Conservation (phyloP, 2,113 vertebrate species). For the Tricholaema leucomelas region DNA sequence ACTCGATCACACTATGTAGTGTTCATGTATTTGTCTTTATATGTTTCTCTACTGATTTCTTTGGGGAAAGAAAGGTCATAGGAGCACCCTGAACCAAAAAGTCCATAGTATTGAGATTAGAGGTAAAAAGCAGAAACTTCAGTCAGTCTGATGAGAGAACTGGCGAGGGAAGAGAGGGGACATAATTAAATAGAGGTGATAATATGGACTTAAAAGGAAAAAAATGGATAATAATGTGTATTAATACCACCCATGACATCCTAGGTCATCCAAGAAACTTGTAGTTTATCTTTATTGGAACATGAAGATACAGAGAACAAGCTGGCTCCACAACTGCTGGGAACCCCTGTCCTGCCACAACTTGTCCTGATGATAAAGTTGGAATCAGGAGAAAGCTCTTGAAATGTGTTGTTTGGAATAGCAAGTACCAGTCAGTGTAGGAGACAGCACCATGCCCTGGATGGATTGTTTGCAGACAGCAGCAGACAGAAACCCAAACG, state of each 20-base stretch:
- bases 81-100: not conserved
- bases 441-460: not conserved
- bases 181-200: not conserved
- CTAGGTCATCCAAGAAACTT: not conserved
- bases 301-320: not conserved
- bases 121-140: not conserved
- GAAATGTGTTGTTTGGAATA: not conserved
- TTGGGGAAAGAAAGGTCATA: constrained; percentile 4
- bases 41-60: not conserved
- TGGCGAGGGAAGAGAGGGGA: not conserved
- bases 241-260: not conserved
- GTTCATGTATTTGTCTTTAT: not conserved
- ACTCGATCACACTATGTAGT: not conserved
- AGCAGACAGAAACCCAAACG: not conserved
- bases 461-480: not conserved
- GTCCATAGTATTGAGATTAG: not conserved
- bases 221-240: not conserved
- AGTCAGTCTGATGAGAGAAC: not conserved
- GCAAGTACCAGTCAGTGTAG: not conserved
- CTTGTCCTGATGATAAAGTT: not conserved
- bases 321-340: not conserved
- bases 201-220: not conserved
- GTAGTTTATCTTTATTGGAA: not conserved
- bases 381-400: not conserved
- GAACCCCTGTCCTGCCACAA: not conserved